These are phyloP conservation scores for Erebia epiphron DNA, from an alignment of 2,888 invertebrate genomes.

Conservation along the genomic window DNA sequence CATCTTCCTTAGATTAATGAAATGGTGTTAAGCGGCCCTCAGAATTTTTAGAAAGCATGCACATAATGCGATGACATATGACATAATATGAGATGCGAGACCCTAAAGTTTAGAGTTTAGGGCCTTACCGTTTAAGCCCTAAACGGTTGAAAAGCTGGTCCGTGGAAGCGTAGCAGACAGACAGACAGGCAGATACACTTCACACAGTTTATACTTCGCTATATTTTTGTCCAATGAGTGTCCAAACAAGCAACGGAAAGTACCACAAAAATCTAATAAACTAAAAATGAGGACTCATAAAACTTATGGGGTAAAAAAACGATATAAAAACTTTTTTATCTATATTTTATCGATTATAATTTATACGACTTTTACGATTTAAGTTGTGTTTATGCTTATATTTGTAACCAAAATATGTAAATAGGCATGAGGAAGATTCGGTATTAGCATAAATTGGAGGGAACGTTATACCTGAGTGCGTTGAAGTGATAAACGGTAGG, in stretches of 20 bases:
- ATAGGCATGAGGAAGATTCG: slow-evolving; percentile 49
- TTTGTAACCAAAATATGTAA: slow-evolving; percentile 34
- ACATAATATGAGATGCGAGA: too few relatives aligned
- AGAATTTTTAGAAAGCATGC: too few relatives aligned
- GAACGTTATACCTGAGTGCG: slow-evolving; percentile 58
- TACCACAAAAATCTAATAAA: slow-evolving; percentile 31
- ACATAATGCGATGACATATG: too few relatives aligned
- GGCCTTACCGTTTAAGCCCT: too few relatives aligned
- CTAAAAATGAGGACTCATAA: slow-evolving; percentile 34
- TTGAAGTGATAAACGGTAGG: slow-evolving; percentile 62
- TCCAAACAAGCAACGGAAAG: slow-evolving; percentile 28
- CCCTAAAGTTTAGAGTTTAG: too few relatives aligned
- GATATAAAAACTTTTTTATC: slow-evolving; percentile 37
- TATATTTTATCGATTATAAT: slow-evolving; percentile 31
- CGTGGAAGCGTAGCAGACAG: too few relatives aligned
- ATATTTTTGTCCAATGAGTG: slow-evolving; percentile 12
- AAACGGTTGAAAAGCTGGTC: too few relatives aligned
- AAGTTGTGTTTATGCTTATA: slow-evolving; percentile 31
- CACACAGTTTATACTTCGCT: not conserved
- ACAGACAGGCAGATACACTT: not conserved
- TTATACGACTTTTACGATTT: slow-evolving; percentile 34
- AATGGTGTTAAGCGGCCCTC: too few relatives aligned
- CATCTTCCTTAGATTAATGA: too few relatives aligned
- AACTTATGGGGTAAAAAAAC: slow-evolving; percentile 33
- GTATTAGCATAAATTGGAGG: slow-evolving; percentile 60